phyloP scores from a whole-genome alignment of 2,113 vertebrate species.

The Urocitellus parryii region DNA sequence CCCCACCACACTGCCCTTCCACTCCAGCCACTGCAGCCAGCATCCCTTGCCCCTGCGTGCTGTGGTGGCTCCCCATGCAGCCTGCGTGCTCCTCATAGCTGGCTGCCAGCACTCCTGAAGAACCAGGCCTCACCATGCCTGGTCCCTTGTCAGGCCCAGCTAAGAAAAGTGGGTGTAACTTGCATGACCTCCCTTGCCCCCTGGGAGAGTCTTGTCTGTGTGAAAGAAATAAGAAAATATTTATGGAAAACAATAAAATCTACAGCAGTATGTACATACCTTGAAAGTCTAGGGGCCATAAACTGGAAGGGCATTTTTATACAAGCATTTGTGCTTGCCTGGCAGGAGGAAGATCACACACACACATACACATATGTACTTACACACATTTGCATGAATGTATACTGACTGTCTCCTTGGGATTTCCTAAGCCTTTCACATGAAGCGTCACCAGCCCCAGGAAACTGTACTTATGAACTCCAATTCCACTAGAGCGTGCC shows the following conservation, averaged over 20 bases:
- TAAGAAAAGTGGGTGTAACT: constrained; percentile 69
- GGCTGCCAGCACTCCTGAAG: neutral
- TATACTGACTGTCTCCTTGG: neutral
- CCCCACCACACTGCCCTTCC: neutral
- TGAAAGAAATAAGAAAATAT: constrained; percentile 59
- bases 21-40: neutral
- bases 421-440: constrained; percentile 47
- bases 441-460: constrained; percentile 61
- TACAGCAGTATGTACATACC: neutral
- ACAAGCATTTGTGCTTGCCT: neutral
- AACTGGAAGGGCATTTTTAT: constrained; percentile 32
- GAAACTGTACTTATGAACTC: constrained; percentile 12
- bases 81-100: neutral
- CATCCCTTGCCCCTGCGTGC: fast-evolving
- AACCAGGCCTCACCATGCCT: neutral
- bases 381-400: neutral
- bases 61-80: neutral
- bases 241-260: constrained; percentile 68
- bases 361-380: neutral
- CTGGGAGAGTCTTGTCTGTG: constrained; percentile 38
- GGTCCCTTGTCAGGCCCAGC: neutral
- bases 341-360: neutral
- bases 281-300: constrained; percentile 49
- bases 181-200: constrained; percentile 65
- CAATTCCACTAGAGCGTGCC: constrained; percentile 33